Evolutionary conservation across 2,888 invertebrate genomes (phyloP), one percentile per base, ranked within the genome.

Genomic region (Coecobrya sp.): DNA sequence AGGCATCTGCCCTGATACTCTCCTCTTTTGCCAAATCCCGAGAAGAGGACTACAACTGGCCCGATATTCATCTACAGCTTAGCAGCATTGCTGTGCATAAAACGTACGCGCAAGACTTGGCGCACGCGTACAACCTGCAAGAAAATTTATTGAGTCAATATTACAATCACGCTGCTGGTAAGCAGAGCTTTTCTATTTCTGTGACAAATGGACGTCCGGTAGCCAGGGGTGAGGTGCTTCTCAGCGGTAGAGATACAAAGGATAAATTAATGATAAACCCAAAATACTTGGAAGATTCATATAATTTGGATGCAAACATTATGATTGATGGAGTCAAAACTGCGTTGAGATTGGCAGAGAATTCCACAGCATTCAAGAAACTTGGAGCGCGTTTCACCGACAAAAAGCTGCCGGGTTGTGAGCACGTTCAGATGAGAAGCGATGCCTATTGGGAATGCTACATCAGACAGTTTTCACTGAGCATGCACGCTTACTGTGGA

Each of bases 401-500:
- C 16, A 85, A 93, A 25, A 70, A 73, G 13, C 70, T 94, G 10
- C 92, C 93, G 13, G 94, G 94, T 13, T 95, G 95, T 70, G 94
- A 94, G 55, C 73, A 85, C 16, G 16, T 88, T 16, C 76, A 90
- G 27, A 86, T 88, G 45, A n/a, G 85, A 22, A 79, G 87, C 45
- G 85, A 79, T 36, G 55, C 65, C 4, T 93, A 93, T 27, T 93
- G 91, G 91, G 88, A 91, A 79, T 93, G 93, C 52, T 91, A 91
- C 68, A 87, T 85, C n/a, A 16, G 85, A 27, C 85, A 91, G 62
- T 86, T 0, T 97, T 97, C 94, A 96, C 96, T 79, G 96, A 96
- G 0, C 96, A 97, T 94, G 96, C 96, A 68, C 97, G 97, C 79
- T 8, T 81, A 81, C 30, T 86, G 86, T 42, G 91, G 91, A 2